A percentile compares a stretch with the other conserved stretches of the same genome.
Evolutionary conservation across 2,888 invertebrate genomes (phyloP).

Genomic region (Callyntrura guangdongensis): DNA sequence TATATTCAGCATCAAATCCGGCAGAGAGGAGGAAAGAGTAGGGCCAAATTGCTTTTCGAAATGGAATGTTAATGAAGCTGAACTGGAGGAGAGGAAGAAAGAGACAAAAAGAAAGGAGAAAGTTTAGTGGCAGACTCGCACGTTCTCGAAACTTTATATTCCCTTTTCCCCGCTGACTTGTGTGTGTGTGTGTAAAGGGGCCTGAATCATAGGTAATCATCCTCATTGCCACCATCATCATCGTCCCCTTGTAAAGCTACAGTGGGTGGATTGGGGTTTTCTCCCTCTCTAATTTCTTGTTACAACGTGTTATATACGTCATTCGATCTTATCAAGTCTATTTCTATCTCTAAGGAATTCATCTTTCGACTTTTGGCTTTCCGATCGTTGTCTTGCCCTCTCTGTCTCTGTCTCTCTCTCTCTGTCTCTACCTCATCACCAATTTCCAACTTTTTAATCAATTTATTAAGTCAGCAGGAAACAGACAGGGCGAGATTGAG

Average conservation of each 20-base stretch:
- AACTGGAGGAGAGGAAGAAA: background rate
- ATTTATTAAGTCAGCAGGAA: conserved; percentile 38
- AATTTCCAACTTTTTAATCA: conserved; percentile 71
- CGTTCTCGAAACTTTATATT: conserved; percentile 22
- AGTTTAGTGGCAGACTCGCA: conserved; percentile 35
- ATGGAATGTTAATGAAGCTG: conserved; percentile 72
- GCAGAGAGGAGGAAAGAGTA: background rate
- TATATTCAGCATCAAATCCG: background rate
- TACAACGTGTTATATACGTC: background rate
- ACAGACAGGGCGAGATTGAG: too few species aligned
- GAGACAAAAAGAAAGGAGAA: conserved; percentile 1
- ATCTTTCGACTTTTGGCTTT: background rate
- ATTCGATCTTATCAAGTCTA: background rate
- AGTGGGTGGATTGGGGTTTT: background rate
- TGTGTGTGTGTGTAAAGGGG: background rate
- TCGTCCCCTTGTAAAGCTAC: too few species aligned
- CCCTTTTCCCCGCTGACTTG: background rate
- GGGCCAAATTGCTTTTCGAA: conserved; percentile 64
- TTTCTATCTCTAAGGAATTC: background rate
- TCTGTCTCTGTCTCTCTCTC: background rate
- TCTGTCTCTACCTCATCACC: conserved; percentile 13
- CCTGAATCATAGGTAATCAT: conserved; percentile 4
- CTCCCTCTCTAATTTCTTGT: background rate
- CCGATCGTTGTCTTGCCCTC: background rate
- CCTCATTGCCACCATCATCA: conserved; percentile 6